Evolutionary conservation across 2,888 invertebrate genomes (phyloP), one percentile per base, ranked within the genome.

Genomic region (Graphium colonna): DNA sequence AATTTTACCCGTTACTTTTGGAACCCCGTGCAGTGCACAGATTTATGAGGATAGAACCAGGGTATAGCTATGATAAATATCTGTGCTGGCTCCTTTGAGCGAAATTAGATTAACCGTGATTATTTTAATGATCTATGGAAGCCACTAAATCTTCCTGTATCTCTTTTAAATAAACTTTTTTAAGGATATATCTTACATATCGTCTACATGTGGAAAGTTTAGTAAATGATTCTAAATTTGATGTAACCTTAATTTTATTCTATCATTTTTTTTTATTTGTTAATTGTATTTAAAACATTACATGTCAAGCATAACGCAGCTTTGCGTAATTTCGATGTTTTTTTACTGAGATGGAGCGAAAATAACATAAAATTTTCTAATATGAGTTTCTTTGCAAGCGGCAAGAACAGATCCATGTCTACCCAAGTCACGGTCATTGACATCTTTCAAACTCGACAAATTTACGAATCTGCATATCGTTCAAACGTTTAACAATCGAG

Each of bases 401-500:
- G n/a, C n/a, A n/a, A n/a, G n/a, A n/a, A n/a, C n/a, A n/a, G n/a
- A 44, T 49, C 41, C 39, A 57, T 59, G 46, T 56, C 43, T 42
- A n/a, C 17, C 18, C 13, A 3, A 53, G 44, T 47, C 49, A 54
- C 45, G 55, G 49, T 60, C 57, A 56, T 63, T n/a, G n/a, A n/a
- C 45, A 54, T 57, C 46, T 60, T 61, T 53, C 55, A 63, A 63
- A 69, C 67, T 70, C 60, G 66, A 71, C 68, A 59, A 49, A 57
- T 66, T 71, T 65, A 59, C 60, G 60, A 64, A 71, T 72, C 67
- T 71, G 71, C 70, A 71, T 73, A 54, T 54, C 67, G 65, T 69
- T 64, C 69, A 71, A 73, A 73, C 73, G 71, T 69, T 70, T 76
- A 79, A 84, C 80, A 80, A 79, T 81, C 72, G 77, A 73, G 79